Evolutionary conservation across 2,888 invertebrate genomes (phyloP).

Genomic region (Scrobipalpa costella): DNA sequence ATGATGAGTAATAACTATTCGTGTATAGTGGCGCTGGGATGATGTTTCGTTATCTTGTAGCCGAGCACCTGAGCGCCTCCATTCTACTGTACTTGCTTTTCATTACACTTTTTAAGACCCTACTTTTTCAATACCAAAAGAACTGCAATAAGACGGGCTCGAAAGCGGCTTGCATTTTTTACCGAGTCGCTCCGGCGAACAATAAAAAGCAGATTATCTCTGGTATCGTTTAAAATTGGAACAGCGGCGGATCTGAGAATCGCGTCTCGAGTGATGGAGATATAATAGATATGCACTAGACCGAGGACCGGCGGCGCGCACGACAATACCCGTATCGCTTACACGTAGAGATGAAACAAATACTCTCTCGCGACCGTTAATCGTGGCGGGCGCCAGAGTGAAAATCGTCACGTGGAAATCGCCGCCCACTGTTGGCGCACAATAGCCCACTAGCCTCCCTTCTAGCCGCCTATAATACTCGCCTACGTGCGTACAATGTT

Average conservation of each 20-base stretch:
- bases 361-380: conserved; percentile 68
- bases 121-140: conserved; percentile 19
- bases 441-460: conserved; percentile 28
- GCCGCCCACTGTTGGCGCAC: conserved; percentile 45
- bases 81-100: conserved; percentile 1
- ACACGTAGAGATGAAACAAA: conserved; percentile 72
- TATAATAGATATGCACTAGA: conserved; percentile 77
- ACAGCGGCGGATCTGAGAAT: conserved; percentile 63
- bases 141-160: conserved; percentile 18
- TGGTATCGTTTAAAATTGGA: conserved; percentile 68
- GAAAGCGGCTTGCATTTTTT: conserved; percentile 26
- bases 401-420: conserved; percentile 68
- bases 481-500: conserved; percentile 38
- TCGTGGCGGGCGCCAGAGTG: conserved; percentile 69
- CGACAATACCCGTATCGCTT: conserved; percentile 75
- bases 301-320: conserved; percentile 65
- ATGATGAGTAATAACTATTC: conserved; percentile 31
- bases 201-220: conserved; percentile 68
- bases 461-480: conserved; percentile 47
- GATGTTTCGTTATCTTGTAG: conserved; percentile 1
- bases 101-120: conserved; percentile 3
- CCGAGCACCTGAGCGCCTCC: conserved; percentile 6
- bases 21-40: conserved; percentile 13
- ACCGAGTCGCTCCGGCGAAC: conserved; percentile 42
- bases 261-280: conserved; percentile 63